These are phyloP conservation scores for Azemiops feae DNA, from an alignment of 2,113 vertebrate genomes.

Conservation along the genomic window DNA sequence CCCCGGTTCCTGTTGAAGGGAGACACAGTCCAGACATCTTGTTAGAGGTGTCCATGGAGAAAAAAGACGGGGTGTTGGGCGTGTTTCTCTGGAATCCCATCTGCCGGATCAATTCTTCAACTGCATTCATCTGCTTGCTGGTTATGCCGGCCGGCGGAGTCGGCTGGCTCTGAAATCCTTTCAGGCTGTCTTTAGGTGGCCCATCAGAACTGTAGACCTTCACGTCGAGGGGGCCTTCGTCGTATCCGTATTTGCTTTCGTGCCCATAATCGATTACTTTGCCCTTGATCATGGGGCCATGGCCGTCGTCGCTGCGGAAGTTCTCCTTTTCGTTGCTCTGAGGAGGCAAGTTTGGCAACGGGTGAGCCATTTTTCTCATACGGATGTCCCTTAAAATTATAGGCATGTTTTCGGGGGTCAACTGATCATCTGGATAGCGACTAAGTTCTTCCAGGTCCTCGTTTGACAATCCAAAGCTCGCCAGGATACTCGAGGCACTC, in stretches of 20 bases:
- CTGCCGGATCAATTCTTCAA: slow-evolving; percentile 63
- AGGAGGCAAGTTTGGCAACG: slow-evolving; percentile 44
- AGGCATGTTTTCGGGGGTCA: slow-evolving; percentile 90
- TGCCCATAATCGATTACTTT: slow-evolving; percentile 96
- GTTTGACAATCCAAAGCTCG: slow-evolving; percentile 88
- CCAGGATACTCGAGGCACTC: slow-evolving; percentile 86
- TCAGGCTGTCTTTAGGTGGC: slow-evolving; percentile 62
- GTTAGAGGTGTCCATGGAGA: slow-evolving; percentile 56
- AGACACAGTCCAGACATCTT: slow-evolving; percentile 64
- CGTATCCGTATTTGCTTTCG: slow-evolving; percentile 81
- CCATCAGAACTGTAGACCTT: slow-evolving; percentile 58
- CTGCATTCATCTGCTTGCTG: slow-evolving; percentile 60
- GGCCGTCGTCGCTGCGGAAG: slow-evolving; percentile 48
- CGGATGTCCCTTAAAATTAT: slow-evolving; percentile 88
- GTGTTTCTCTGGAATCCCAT: slow-evolving; percentile 57
- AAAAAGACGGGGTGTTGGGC: slow-evolving; percentile 54
- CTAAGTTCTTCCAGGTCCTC: slow-evolving; percentile 91
- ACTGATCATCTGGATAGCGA: slow-evolving; percentile 87
- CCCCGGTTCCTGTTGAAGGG: slow-evolving; percentile 46
- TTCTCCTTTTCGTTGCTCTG: slow-evolving; percentile 63
- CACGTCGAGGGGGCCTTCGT: slow-evolving; percentile 70
- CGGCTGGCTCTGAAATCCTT: slow-evolving; percentile 64
- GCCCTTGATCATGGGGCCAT: slow-evolving; percentile 67
- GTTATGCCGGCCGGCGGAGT: slow-evolving; percentile 29
- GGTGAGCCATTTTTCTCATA: slow-evolving; percentile 79